Conservation (phyloP, 2,797 vertebrate species). For the Pipistrellus kuhlii region DNA sequence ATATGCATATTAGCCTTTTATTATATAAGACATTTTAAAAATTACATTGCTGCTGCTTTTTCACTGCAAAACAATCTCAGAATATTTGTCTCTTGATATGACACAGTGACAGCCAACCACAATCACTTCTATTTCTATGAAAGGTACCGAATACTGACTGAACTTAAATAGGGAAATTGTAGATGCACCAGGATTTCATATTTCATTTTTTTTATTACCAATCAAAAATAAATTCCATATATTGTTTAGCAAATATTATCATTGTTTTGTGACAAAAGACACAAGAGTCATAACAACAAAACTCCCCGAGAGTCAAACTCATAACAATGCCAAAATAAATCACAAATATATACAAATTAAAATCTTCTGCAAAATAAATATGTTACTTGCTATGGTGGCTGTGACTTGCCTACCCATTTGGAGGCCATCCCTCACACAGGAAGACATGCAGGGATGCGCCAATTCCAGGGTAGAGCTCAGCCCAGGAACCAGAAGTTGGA, state of each 20-base stretch:
- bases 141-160: background rate
- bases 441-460: slow-evolving; percentile 32
- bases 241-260: slow-evolving; percentile 84
- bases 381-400: slow-evolving; percentile 73
- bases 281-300: slow-evolving; percentile 84
- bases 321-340: slow-evolving; percentile 84
- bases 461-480: slow-evolving; percentile 70
- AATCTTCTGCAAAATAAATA: slow-evolving; percentile 92
- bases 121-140: background rate
- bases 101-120: background rate
- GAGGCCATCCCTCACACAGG: slow-evolving; percentile 52
- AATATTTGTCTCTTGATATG: background rate
- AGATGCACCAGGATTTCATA: slow-evolving; percentile 47
- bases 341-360: slow-evolving; percentile 87
- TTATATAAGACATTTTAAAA: background rate
- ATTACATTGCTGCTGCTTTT: background rate
- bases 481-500: slow-evolving; percentile 72
- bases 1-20: too few relatives aligned
- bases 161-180: slow-evolving; percentile 8
- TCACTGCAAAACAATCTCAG: background rate
- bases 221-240: slow-evolving; percentile 86
- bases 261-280: slow-evolving; percentile 84
- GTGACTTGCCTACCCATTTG: slow-evolving; percentile 67
- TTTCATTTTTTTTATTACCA: slow-evolving; percentile 84
- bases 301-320: slow-evolving; percentile 83